Evolutionary conservation across 2,113 vertebrate species (phyloP), one percentile per base, ranked within the genome.

Genomic region (Toxotes chatareus): DNA sequence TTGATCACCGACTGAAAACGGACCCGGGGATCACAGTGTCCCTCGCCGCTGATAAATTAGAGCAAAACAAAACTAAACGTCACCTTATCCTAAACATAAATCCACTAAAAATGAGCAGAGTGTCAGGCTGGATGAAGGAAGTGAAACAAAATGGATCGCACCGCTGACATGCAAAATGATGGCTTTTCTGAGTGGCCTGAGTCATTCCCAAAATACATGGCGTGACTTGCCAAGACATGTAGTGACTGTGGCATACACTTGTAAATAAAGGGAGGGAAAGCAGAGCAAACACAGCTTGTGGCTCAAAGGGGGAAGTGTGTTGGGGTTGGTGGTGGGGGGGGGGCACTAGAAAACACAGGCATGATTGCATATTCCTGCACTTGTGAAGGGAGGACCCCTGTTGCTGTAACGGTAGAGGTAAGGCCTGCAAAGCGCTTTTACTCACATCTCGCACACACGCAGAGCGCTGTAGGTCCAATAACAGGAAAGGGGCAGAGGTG

Each of bases 401-500:
- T 36, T 32, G 13, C 42, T 82, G 13, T 19, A 12, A 75, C 60
- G 40, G 27, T 7, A 34, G 64, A 53, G 21, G 38, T 57, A 9
- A 38, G 3, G 21, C 64, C 42, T 80, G 27, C 14, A 67, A 42
- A 70, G 42, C 0, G 11, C 23, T 4, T 44, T 56, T 36, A 70
- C 23, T 31, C 56, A 63, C 71, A 69, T 60, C 42, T 42, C 21
- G 32, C 57, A 75, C 62, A 34, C 59, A 61, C 9, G 16, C 13
- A 53, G 53, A 81, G 62, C 71, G 0, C 76, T 46, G 75, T 42
- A 11, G 61, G 70, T 68, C 73, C 68, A 64, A 42, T 53, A 44
- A 46, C 72, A 49, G 51, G 21, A 55, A 34, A 46, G 61, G 79
- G 71, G 1, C 66, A 46, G 60, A 81, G 59, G 81, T 80, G 66